These are phyloP conservation scores for Hypomecis atomaria DNA, from an alignment of 2,888 invertebrate genomes.

Conservation along the genomic window DNA sequence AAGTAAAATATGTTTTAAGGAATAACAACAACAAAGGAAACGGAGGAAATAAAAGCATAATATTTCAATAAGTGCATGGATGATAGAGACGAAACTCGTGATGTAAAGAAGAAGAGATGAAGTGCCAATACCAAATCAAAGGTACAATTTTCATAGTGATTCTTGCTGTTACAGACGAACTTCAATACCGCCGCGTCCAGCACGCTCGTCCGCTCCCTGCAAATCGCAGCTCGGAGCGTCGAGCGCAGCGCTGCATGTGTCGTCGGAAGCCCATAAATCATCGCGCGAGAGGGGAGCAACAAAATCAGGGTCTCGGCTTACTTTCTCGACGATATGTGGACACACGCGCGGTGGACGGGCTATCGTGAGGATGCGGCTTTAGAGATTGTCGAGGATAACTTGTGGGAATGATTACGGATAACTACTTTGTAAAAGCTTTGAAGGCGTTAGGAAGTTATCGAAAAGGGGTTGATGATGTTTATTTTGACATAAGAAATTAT, in stretches of 20 bases:
- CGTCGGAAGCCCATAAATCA: slow-evolving; percentile 78
- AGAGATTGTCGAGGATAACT: slow-evolving; percentile 15
- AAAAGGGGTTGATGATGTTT: no score
- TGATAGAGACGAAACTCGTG: no score
- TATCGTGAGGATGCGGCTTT: slow-evolving; percentile 40
- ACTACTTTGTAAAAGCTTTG: neutral
- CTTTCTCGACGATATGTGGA: slow-evolving; percentile 63
- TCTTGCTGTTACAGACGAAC: slow-evolving; percentile 41
- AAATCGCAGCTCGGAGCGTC: slow-evolving; percentile 73
- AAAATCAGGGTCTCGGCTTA: slow-evolving; percentile 72
- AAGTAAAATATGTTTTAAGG: no score
- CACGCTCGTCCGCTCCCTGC: slow-evolving; percentile 52
- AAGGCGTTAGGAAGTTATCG: no score
- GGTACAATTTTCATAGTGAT: neutral
- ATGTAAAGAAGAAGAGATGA: no score
- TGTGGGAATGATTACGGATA: slow-evolving; percentile 1
- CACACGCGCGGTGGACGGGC: slow-evolving; percentile 50
- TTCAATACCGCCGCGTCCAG: slow-evolving; percentile 53
- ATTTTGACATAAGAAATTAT: no score
- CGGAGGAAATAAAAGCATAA: no score
- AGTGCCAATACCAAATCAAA: no score
- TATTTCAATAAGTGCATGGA: no score
- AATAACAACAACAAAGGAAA: no score
- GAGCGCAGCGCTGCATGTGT: slow-evolving; percentile 82
- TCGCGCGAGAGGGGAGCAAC: slow-evolving; percentile 62